A percentile compares a stretch with the other conserved stretches of the same genome.
These are phyloP conservation scores for Orchesellides sinensis DNA, from an alignment of 2,888 invertebrate genomes.

Conservation along the genomic window DNA sequence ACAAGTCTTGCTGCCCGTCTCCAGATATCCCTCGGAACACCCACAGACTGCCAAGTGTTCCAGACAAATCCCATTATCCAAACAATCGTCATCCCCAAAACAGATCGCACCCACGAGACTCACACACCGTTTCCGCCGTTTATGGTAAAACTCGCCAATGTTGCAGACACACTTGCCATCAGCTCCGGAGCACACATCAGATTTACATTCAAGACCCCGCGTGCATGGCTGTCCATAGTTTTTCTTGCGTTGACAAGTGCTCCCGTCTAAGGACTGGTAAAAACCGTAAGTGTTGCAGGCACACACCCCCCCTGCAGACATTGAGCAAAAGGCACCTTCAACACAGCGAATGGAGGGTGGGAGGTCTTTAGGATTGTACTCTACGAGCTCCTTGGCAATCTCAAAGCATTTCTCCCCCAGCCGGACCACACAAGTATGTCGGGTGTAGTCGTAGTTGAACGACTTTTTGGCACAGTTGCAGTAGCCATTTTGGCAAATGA, in stretches of 20 bases:
- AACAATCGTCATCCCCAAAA: conserved; percentile 68
- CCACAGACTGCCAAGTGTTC: conserved; percentile 60
- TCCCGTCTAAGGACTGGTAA: conserved; percentile 61
- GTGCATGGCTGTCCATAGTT: conserved; percentile 62
- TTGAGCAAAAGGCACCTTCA: conserved; percentile 68
- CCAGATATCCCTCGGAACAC: conserved; percentile 57
- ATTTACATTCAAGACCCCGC: conserved; percentile 58
- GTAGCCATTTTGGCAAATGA: conserved; percentile 58
- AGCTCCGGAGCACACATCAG: conserved; percentile 58
- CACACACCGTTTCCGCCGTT: conserved; percentile 61
- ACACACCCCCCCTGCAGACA: conserved; percentile 68
- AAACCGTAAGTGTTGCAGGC: conserved; percentile 67
- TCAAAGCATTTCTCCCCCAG: conserved; percentile 71
- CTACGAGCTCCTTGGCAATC: conserved; percentile 60
- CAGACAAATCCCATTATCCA: conserved; percentile 59
- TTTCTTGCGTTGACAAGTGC: conserved; percentile 61
- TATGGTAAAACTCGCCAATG: conserved; percentile 67
- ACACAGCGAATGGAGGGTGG: conserved; percentile 66
- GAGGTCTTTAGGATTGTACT: conserved; percentile 65
- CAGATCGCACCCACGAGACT: conserved; percentile 59
- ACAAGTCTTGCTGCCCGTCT: conserved; percentile 52
- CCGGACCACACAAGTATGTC: conserved; percentile 63
- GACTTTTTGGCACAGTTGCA: conserved; percentile 55
- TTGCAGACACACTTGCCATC: conserved; percentile 66
- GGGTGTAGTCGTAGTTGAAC: conserved; percentile 61